These are phyloP conservation scores for Mayetiola destructor DNA, from an alignment of 2,888 invertebrate species.

Conservation along the genomic window DNA sequence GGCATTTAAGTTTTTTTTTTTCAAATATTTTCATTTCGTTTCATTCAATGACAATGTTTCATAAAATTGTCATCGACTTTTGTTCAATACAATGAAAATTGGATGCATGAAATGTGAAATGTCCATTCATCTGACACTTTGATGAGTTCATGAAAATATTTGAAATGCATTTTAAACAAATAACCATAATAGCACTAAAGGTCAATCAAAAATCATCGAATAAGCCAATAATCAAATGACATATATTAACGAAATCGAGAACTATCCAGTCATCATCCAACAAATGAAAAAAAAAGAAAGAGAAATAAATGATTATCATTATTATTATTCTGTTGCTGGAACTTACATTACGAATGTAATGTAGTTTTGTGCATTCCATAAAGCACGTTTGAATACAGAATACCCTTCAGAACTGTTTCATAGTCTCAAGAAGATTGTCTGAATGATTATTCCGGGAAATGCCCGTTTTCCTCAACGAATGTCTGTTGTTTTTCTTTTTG, in stretches of 20 bases:
- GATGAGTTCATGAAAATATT: not conserved
- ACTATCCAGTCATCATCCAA: too few relatives aligned
- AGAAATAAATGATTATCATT: too few relatives aligned
- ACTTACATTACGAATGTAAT: too few relatives aligned
- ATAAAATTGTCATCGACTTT: too few relatives aligned
- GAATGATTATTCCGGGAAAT: constrained; percentile 4
- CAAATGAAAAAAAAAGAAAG: too few relatives aligned
- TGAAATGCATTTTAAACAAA: not conserved
- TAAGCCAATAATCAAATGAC: constrained; percentile 9
- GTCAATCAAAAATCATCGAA: constrained; percentile 3
- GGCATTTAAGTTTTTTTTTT: too few relatives aligned
- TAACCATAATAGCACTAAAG: constrained; percentile 1
- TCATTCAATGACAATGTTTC: too few relatives aligned
- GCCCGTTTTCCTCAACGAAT: not conserved
- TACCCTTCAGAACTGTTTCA: not conserved
- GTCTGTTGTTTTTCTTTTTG: not conserved
- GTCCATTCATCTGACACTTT: not conserved
- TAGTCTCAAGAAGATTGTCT: constrained; percentile 9
- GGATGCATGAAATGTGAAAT: not conserved
- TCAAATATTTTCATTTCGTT: too few relatives aligned
- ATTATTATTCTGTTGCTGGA: too few relatives aligned
- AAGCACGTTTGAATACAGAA: not conserved
- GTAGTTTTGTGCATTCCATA: not conserved
- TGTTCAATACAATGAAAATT: not conserved
- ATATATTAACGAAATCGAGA: not conserved